Base-by-base conservation (phyloP, 2,888 invertebrate genomes). In the Pantelozetes paolii region DNA sequence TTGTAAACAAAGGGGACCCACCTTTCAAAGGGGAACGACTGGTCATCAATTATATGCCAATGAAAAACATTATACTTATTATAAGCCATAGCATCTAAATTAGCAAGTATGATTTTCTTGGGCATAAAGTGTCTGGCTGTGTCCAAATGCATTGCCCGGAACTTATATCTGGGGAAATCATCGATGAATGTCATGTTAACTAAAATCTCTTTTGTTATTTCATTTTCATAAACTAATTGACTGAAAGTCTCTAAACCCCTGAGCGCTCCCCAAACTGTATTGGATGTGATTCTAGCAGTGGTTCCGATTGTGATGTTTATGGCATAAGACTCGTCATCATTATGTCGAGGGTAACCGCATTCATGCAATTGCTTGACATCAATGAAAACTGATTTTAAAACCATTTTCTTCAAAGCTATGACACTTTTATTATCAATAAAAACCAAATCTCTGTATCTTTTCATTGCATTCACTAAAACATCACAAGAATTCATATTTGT, bases 21-120 rank as follows among this genome's bases (percentile, higher is more conserved):
- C 59, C 59, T 94, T 78, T 89, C 86, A 81, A 90, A 96, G 0
- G 95, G 94, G 81, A 96, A 96, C 77, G 94, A 91, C 80, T 92
- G 90, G 81, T 94, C 94, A 82, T 96, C 96, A 0, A 91, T 90
- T 71, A 97, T 90, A 81, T 96, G 96, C 95, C 95, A 96, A 82
- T 96, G 95, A 76, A 96, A 88, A 0, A 94, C 91, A 82, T 96
- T 96, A 80, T 94, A 83, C 83, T 96, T 96, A 81, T 94, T 94
- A 82, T 90, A 90, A 0, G 89, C 86, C 92, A 95, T 92, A 0
- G 90, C 90, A 77, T 94, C 92, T 79, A 84, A 76, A 76, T 82
- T 82, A 73, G 81, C 79, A 32, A 87, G 81, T 74, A 95, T 88
- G 71, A 87, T 87, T 0, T 82, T 80, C 59, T 90, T 81, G 0